Base-by-base conservation (phyloP, 2,888 invertebrate species). In the Ennomos erosarius region DNA sequence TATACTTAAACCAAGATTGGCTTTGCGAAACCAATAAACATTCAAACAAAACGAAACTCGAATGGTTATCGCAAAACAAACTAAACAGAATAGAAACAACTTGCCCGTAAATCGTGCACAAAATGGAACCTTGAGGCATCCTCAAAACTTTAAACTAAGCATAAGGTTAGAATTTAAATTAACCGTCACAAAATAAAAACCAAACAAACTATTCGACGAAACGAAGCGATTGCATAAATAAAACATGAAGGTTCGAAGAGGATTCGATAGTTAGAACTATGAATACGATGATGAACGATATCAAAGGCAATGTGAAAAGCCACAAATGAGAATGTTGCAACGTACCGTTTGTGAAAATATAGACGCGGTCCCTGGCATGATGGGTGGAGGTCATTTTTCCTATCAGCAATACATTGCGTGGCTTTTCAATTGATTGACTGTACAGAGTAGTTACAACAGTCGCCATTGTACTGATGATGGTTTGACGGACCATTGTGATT, bases 371-470 rank as follows among this genome's bases (percentile, higher is more conserved):
- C 53, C 47, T 37, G 53, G 65, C 65, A 59, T 59, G 59, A 64
- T 59, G 58, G 64, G 61, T 51, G 67, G 65, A 72, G 72, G 73
- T 68, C 73, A 56, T 64, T 71, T 71, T 73, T 69, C 71, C 64
- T 55, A 62, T 67, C 47, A 55, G 57, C 48, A 54, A 66, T 47
- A 50, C 55, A 58, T 59, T 62, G 61, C 55, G 55, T 42, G 43
- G 52, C 58, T 49, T 62, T 60, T 67, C 71, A 70, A 79, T 61
- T 71, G 73, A 76, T 75, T 70, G 73, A 73, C 71, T 65, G 65
- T 62, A 69, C 62, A 61, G 69, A 64, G 68, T 63, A 52, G 59
- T 76, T 75, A 55, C 73, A 67, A 66, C 66, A 73, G 64, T 42
- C 51, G 26, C 59, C 55, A 62, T 65, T 58, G 62, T 65, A 67